phyloP scores from a whole-genome alignment of 2,113 vertebrate genomes.

The Chaetura pelagica region DNA sequence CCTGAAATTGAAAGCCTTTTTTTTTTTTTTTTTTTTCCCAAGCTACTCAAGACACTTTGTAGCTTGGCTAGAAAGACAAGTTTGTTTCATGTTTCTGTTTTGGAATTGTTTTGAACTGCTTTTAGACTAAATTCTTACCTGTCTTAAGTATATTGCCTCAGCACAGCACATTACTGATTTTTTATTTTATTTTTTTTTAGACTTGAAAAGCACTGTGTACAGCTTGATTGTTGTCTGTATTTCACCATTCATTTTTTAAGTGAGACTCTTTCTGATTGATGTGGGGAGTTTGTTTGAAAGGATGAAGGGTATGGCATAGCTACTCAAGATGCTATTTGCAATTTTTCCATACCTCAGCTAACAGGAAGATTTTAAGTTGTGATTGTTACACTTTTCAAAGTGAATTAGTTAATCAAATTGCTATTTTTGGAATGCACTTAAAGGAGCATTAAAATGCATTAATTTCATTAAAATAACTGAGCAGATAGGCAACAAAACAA shows the following conservation, averaged over 20 bases:
- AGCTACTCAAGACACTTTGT: background rate
- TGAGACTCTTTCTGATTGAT: constrained; percentile 22
- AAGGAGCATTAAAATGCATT: constrained; percentile 57
- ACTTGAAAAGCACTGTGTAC: background rate
- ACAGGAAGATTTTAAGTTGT: constrained; percentile 22
- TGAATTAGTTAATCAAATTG: constrained; percentile 37
- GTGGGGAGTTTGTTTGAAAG: constrained; percentile 13
- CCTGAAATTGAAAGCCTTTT: background rate
- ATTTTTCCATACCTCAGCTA: constrained; percentile 8
- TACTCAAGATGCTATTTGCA: background rate
- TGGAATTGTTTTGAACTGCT: background rate
- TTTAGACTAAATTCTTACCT: background rate
- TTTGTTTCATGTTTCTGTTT: background rate
- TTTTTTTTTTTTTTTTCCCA: background rate
- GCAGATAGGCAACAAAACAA: constrained; percentile 45
- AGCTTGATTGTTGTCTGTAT: background rate
- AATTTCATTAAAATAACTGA: constrained; percentile 50
- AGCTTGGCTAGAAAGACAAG: constrained; percentile 7
- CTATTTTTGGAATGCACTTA: constrained; percentile 50
- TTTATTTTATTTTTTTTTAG: background rate
- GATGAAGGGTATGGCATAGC: constrained; percentile 1
- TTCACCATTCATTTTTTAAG: background rate
- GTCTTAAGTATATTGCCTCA: background rate
- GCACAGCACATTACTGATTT: background rate
- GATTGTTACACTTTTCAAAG: constrained; percentile 31